Base-by-base conservation (phyloP, 2,888 invertebrate genomes). In the Periphyllus acericola region DNA sequence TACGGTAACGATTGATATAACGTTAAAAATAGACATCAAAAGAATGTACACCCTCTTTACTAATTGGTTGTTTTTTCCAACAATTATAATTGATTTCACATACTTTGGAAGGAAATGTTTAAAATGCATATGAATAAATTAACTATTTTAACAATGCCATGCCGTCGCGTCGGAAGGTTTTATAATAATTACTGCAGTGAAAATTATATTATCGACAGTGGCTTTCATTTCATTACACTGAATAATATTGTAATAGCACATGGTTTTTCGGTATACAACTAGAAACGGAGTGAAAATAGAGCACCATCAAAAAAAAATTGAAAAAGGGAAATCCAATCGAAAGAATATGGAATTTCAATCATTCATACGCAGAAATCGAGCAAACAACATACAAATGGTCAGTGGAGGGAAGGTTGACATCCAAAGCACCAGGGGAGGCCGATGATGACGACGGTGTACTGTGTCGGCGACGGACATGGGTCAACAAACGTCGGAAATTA, bases 401-500 rank as follows among this genome's bases (percentile, higher is more conserved):
- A 5, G 25, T 25, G 60, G 66, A 8, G 32, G 8, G 21, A 66
- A 2, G n/a, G 46, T 46, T 46, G 80, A 2, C n/a, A 25, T 46
- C 14, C 1, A 46, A 46, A 46, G 46, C 46, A 11, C 60, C 21
- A 32, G 21, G 52, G 9, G 34, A 21, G 55, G 32, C 21, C 17
- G 29, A n/a, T 32, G 72, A 72, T 29, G 81, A 40, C 68, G 46
- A 40, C 68, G 46, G 29, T 40, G 66, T 36, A 36, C 81, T 14
- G 40, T 29, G 68, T 32, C 81, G 40, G 29, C 71, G 32, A 32
- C 21, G 32, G 36, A n/a, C 80, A 40, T 36, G 32, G 83, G 75
- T 83, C 83, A 83, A 83, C 83, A 75, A 83, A 83, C 83, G 60
- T 83, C 40, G 74, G 83, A 19, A 60, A 74, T 74, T 60, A 75